These are phyloP conservation scores for Gymnogyps californianus DNA, from an alignment of 2,113 vertebrate species.

Conservation along the genomic window DNA sequence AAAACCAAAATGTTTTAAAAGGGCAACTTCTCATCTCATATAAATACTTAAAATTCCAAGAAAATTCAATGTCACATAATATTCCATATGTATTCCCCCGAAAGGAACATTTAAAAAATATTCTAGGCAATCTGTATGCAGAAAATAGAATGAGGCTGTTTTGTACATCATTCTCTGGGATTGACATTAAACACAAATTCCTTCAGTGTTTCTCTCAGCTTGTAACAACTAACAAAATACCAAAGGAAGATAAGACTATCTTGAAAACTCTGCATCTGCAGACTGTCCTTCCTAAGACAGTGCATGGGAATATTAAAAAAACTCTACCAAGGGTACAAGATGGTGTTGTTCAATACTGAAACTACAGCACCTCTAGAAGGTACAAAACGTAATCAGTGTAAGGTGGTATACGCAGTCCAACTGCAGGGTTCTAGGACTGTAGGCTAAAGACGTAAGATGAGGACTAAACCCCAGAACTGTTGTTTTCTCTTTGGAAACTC, in stretches of 20 bases:
- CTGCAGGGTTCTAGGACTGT: neutral
- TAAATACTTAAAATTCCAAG: neutral
- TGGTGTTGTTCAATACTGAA: neutral
- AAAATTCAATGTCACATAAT: neutral
- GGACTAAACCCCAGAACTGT: neutral
- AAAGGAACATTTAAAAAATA: neutral
- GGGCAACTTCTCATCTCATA: neutral
- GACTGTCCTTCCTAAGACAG: neutral
- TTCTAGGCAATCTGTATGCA: neutral
- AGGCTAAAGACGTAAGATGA: neutral
- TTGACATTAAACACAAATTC: neutral
- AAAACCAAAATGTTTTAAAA: neutral
- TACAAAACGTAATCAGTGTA: neutral
- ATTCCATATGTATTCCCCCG: neutral
- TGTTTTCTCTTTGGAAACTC: neutral
- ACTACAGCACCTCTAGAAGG: neutral
- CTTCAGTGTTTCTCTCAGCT: neutral
- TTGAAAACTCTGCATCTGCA: neutral
- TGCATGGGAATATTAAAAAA: neutral
- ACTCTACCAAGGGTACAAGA: neutral
- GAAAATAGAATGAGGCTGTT: neutral
- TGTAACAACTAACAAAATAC: neutral
- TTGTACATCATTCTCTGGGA: neutral
- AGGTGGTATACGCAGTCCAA: accelerated
- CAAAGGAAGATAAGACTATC: neutral